These are phyloP conservation scores for Oreochromis grahami DNA, from an alignment of 2,797 vertebrate genomes.

Conservation along the genomic window DNA sequence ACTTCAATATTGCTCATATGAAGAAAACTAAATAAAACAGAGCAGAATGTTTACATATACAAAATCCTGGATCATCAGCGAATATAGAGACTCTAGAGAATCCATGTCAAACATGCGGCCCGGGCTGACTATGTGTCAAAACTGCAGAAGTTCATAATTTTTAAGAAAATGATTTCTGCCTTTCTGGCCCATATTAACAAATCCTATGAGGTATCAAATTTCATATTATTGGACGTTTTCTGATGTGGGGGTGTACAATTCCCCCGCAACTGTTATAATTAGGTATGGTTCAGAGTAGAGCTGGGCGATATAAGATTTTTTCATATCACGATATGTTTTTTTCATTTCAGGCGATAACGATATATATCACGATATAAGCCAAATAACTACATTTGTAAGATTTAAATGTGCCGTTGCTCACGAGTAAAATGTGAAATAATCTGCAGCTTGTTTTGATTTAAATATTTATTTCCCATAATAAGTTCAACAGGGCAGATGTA, in stretches of 20 bases:
- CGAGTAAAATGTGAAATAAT: no score
- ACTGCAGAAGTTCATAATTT: background rate
- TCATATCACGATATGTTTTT: no score
- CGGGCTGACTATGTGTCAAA: background rate
- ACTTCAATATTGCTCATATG: background rate
- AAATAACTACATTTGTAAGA: no score
- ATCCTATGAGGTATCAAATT: background rate
- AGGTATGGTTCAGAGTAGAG: background rate
- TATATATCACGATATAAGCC: no score
- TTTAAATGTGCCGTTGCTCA: no score
- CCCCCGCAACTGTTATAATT: background rate
- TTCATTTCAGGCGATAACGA: no score
- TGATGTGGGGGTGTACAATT: background rate
- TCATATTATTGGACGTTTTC: background rate
- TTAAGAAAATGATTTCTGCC: background rate
- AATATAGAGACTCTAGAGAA: background rate
- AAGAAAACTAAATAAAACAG: background rate
- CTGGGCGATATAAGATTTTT: no score
- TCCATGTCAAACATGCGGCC: background rate
- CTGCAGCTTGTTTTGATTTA: no score
- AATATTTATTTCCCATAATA: no score
- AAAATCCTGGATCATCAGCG: background rate
- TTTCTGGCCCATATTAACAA: background rate
- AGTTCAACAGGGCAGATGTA: no score
- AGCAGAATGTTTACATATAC: background rate